Base-by-base conservation (phyloP, 1,140 invertebrate species). In the Nixonia krombeini region DNA sequence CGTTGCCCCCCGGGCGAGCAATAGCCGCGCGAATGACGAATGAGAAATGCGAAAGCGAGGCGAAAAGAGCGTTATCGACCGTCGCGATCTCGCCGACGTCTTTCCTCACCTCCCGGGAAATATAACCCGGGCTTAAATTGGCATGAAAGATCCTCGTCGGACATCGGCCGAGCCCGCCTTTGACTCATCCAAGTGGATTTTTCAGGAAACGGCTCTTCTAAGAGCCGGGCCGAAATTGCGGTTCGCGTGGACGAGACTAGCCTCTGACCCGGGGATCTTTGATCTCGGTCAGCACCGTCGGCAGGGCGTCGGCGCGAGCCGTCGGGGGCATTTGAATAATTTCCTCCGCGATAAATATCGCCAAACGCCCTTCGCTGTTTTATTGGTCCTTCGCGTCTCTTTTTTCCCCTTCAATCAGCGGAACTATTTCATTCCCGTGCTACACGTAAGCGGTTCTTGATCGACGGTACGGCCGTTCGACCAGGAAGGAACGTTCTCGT, bases 321-420 rank as follows among this genome's bases (percentile, higher is more conserved):
- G 51, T 41, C 55, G 49, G 67, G 59, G 61, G 61, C 61, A 62
- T 65, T 53, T 65, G 67, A 65, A 70, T 70, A 65, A 70, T 70
- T 69, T 70, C 46, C 56, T 37, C 13, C 40, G 18, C 46, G 61
- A 61, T 70, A 70, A 70, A 53, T 61, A 58, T 70, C 56, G 16
- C n/a, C n/a, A 41, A 18, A 42, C 33, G n/a, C 33, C 38, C 17
- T 26, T 49, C 37, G 42, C 26, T 9, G 12, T 16, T 33, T 4
- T 1, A 1, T 8, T 17, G 21, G 12, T 16, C 23, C 13, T 37
- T 2, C 3, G 4, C 13, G n/a, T n/a, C 18, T 6, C 41, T 25
- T 55, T 58, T 49, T 58, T 45, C 50, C 58, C 41, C 50, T 62
- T 52, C 38, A 45, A 51, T 51, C 58, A 58, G 15, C 65, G 40